Base-by-base conservation (phyloP, 2,888 invertebrate genomes). In the Apantesis nais region DNA sequence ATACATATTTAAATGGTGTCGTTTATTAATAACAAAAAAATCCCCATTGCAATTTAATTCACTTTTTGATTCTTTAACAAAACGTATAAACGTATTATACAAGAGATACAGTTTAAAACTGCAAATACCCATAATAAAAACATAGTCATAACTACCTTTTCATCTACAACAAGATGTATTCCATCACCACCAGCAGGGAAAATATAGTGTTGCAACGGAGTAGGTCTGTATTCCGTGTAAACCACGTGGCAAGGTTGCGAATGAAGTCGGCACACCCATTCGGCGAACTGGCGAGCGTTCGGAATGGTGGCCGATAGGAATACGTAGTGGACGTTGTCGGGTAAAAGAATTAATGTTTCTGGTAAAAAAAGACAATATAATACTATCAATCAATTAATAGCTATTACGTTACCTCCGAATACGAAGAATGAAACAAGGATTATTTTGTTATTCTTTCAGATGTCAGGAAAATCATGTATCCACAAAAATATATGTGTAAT, bases 241-340 rank as follows among this genome's bases (percentile, higher is more conserved):
- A 99, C 99, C 55, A 99, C 99, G 90, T 99, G 99, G 86, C 99
- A 99, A 0, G 99, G 99, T 94, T 99, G 98, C 74, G 98, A 97
- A 92, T 99, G 99, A 61, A 99, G 95, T 88, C 99, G 97, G 68
- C 98, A 97, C n/a, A 98, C 98, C 98, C 98, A 98, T 91, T 98
- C 98, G 0, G 97, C 98, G 90, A 98, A 98, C 93, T 99, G 99
- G 7, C 98, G 96, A 5, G 99, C 99, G 93, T 99, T 99, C 3
- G 99, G 99, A 83, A 99, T 99, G 0, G 99, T 99, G 19, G 99
- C 99, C 0, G 99, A 99, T 0, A 99, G 96, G 90, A 99, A 99
- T 11, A 99, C 99, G 90, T 99, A 99, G 89, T 99, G 99, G 0
- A 99, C 99, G 87, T 99, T 99, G 89, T 99, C 99, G 0, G 99